Base-by-base conservation (phyloP, 2,888 invertebrate species). In the Ctena decussata region DNA sequence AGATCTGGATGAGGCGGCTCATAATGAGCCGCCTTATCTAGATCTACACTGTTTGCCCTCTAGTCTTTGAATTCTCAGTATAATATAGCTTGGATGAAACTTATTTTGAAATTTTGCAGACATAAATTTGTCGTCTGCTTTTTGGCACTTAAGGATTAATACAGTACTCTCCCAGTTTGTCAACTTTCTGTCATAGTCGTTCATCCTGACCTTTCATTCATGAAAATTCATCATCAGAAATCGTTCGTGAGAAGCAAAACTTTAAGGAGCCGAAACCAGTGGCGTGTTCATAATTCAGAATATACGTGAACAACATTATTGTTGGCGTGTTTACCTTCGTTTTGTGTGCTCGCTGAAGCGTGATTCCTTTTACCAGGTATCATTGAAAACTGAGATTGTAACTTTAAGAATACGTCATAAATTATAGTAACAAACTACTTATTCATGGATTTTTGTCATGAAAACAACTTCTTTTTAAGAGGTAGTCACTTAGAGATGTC, bases 351-450 rank as follows among this genome's bases (percentile, higher is more conserved):
- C 65, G 32, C 24, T 35, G 15, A 35, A 65, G 30, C 65, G 35
- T 65, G 65, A 65, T 65, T 65, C 65, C 65, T 65, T 65, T 65
- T 24, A 8, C 11, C 65, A 65, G 65, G 65, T 65, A 65, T 32
- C 65, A 65, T 65, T 65, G 65, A 65, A 65, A 65, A 65, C 65
- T 65, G 32, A 35, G 21, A 30, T 35, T 65, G 65, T 32, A 21
- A 65, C 32, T 11, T 65, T 65, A 65, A 5, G 35, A 18, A 35
- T 65, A 65, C 65, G 65, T 65, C 65, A 65, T 65, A 65, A 65
- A 65, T 65, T 65, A 65, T 35, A 35, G 65, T 65, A 65, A 12
- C 2, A 35, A 65, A 65, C 24, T 35, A 35, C 65, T 35, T 32
- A 35, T 65, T 65, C 35, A 35, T 32, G 32, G 35, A 11, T 65